Conservation (phyloP, 2,797 vertebrate species). For the Pseudotriccus pelzelni region DNA sequence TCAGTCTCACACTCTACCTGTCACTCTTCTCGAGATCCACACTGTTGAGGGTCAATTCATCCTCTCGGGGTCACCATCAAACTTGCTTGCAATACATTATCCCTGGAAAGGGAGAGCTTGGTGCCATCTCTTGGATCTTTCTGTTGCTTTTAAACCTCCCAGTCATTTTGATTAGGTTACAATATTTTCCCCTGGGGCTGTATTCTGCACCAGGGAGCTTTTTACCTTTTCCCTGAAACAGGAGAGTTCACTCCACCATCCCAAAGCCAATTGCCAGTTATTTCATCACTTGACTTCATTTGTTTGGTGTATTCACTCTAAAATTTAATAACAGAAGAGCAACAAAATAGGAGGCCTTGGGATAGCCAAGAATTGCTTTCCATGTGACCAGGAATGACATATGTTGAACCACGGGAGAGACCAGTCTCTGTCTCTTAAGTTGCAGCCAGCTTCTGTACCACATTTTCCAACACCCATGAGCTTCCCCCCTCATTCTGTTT, state of each 20-base stretch:
- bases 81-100: background rate
- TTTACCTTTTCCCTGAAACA: background rate
- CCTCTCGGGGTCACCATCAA: slow-evolving; percentile 11
- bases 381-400: background rate
- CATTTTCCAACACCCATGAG: background rate
- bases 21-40: slow-evolving; percentile 52
- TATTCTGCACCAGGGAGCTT: background rate
- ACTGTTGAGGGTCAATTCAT: slow-evolving; percentile 36
- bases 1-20: slow-evolving; percentile 65
- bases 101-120: background rate
- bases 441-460: background rate
- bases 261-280: background rate
- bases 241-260: background rate
- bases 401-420: background rate
- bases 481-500: fast-evolving
- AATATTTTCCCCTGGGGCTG: background rate
- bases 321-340: background rate
- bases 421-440: background rate
- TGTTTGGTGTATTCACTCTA: background rate
- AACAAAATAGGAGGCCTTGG: background rate
- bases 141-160: background rate
- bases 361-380: background rate
- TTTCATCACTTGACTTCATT: background rate
- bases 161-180: background rate
- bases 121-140: slow-evolving; percentile 7